Evolutionary conservation across 92 coral and sea anemone genomes (phyloP).

Genomic region (Bergia sp.): DNA sequence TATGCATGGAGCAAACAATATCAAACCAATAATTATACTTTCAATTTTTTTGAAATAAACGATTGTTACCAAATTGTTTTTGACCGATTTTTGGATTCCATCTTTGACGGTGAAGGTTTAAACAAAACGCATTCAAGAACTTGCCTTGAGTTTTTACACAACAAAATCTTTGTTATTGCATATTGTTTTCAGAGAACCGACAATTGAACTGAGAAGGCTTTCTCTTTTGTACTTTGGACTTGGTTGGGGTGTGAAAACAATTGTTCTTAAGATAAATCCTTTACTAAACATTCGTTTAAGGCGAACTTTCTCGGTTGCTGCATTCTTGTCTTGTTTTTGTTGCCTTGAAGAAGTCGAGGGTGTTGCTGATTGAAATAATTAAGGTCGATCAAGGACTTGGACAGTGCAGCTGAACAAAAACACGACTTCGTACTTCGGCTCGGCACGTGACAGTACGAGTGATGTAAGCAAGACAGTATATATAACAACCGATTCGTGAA

Average conservation of each 20-base stretch:
- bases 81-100: neutral
- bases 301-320: neutral
- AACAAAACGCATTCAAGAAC: neutral
- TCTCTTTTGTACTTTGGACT: constrained; percentile 16
- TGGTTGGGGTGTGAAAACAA: constrained; percentile 6
- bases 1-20: neutral
- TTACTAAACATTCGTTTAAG: neutral
- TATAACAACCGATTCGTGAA: neutral
- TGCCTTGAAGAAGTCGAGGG: neutral
- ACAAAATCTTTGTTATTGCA: neutral
- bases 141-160: neutral
- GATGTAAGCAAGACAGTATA: neutral
- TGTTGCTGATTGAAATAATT: neutral
- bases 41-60: neutral
- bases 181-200: neutral
- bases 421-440: constrained; percentile 28
- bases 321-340: neutral
- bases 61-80: neutral
- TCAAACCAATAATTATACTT: neutral
- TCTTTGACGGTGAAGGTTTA: neutral
- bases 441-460: constrained; percentile 17
- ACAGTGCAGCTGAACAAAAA: neutral
- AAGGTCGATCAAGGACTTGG: neutral
- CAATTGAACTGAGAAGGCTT: neutral
- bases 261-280: neutral